Evolutionary conservation across 2,888 invertebrate genomes (phyloP), one percentile per base, ranked within the genome.

Genomic region (Apamea monoglypha): DNA sequence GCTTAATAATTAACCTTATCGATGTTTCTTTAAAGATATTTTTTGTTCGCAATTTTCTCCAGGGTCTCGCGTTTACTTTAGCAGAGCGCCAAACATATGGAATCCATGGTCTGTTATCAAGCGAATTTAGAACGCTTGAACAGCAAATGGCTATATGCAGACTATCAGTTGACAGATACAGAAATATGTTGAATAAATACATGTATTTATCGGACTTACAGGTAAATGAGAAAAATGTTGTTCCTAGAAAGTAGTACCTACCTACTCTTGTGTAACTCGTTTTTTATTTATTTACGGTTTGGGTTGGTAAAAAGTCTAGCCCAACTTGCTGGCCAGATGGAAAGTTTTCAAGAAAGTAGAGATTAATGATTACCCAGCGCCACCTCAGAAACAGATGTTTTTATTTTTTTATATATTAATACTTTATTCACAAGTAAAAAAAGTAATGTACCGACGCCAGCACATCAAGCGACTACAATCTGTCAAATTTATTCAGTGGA

Each of bases 51-150:
- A 16, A n/a, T 53, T 36, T 75, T 93, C n/a, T 89, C 1, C 91
- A 98, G 99, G 99, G 99, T 80, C 97, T 99, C 95, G 99, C 98
- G 6, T 99, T 99, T 95, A 98, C 98, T 0, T 94, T 99, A 88
- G 97, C 98, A 94, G 99, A 99, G 94, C 97, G 99, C 73, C 99
- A 99, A 96, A 97, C 98, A 25, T 97, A 99, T 88, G 99, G 99
- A 78, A 98, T 99, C 86, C 99, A 99, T 92, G 99, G 99, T 0
- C 97, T 99, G 56, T 97, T 99, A 92, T 99, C 99, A 2, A 98
- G 99, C 0, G 97, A 98, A 81, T 98, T 98, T 92, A 98, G 99
- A 96, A 98, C 98, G 0, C 98, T 98, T 94, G 98, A 98, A 90
- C 98, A 99, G 91, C 99, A 99, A 93, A 96, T 99, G 84, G 98